A percentile compares a stretch with the other conserved stretches of the same genome.
Evolutionary conservation across 2,888 invertebrate genomes (phyloP).

Genomic region (Hydrotaea cyrtoneurina): DNA sequence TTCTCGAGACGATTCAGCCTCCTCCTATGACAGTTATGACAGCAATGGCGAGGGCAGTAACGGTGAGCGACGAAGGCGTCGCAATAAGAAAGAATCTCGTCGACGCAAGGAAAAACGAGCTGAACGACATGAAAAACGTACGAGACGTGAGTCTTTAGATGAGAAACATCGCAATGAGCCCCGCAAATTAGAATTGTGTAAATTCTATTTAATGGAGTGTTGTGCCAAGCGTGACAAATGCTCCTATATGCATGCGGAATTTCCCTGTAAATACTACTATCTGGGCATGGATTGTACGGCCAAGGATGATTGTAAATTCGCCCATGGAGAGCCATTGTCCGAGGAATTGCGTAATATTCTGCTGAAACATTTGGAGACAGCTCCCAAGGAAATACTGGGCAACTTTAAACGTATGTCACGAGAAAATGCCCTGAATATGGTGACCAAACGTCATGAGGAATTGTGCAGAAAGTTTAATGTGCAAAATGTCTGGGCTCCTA

Average conservation of each 20-base stretch:
- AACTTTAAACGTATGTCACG: conserved; percentile 92
- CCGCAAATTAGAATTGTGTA: conserved; percentile 96
- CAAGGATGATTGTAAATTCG: conserved; percentile 95
- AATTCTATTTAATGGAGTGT: conserved; percentile 97
- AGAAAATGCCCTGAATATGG: conserved; percentile 85
- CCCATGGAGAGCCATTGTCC: conserved; percentile 92
- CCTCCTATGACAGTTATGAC: conserved; percentile 83
- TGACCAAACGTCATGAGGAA: conserved; percentile 82
- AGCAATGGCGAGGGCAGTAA: conserved; percentile 71
- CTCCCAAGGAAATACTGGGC: conserved; percentile 94
- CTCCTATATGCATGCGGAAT: conserved; percentile 97
- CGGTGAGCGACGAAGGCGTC: conserved; percentile 74
- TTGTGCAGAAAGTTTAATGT: conserved; percentile 81
- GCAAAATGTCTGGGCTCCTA: conserved; percentile 74
- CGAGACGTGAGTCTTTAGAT: conserved; percentile 85
- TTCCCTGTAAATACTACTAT: conserved; percentile 98
- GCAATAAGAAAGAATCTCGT: conserved; percentile 75
- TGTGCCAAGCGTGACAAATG: conserved; percentile 97
- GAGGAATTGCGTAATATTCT: conserved; percentile 87
- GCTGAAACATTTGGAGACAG: conserved; percentile 91
- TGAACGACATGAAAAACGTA: conserved; percentile 82
- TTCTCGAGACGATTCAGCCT: conserved; percentile 82
- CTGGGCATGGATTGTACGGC: conserved; percentile 93
- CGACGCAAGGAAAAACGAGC: conserved; percentile 81
- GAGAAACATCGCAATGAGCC: conserved; percentile 94